Conservation (phyloP, 2,113 vertebrate species). For the Cryptotis parvus region DNA sequence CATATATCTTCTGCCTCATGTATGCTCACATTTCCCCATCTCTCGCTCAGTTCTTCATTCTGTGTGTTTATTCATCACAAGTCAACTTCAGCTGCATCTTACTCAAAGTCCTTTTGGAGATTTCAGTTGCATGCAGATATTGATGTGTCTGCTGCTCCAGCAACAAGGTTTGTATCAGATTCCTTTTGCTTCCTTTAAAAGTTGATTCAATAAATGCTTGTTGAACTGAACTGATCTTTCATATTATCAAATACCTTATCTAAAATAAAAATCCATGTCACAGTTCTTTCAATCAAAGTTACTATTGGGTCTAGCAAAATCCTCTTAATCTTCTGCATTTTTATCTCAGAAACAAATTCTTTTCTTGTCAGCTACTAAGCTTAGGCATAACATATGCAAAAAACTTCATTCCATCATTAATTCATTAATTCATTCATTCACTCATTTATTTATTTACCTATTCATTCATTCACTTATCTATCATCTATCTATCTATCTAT, state of each 20-base stretch:
- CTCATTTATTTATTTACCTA: no score
- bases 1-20: background rate
- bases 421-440: no score
- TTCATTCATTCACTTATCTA: no score
- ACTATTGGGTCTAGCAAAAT: background rate
- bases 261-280: background rate
- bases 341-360: background rate
- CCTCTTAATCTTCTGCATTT: background rate
- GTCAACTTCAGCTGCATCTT: background rate
- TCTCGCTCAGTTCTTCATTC: background rate
- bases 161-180: background rate
- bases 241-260: background rate
- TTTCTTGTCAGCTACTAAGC: background rate
- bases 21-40: background rate
- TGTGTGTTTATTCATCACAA: background rate
- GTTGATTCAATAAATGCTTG: background rate
- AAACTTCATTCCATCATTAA: no score
- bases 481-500: no score
- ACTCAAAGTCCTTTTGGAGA: background rate
- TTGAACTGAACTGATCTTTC: background rate
- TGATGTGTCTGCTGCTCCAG: background rate
- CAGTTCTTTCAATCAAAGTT: background rate
- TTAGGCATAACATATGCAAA: no score
- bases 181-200: conserved; percentile 5
- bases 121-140: background rate